These are phyloP conservation scores for Tyto alba DNA, from an alignment of 2,113 vertebrate species.

Conservation along the genomic window DNA sequence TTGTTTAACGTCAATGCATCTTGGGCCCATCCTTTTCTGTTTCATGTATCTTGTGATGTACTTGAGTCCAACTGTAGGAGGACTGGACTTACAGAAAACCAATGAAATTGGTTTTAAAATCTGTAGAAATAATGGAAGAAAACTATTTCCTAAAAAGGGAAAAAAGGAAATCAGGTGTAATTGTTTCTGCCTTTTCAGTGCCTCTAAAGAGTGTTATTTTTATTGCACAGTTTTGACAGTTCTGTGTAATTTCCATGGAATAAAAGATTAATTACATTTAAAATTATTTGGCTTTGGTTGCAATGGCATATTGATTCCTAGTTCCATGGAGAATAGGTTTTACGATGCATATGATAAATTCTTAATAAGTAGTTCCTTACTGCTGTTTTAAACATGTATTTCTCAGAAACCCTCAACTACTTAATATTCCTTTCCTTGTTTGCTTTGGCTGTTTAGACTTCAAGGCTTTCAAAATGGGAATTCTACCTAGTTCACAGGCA, in stretches of 20 bases:
- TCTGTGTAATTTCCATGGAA: not conserved
- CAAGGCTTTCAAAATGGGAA: not conserved
- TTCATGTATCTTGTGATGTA: not conserved
- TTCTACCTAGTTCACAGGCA: not conserved
- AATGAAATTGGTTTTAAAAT: not conserved
- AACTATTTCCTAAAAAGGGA: not conserved
- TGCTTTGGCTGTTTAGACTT: not conserved
- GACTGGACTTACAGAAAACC: not conserved
- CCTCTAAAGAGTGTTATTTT: not conserved
- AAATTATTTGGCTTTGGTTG: not conserved
- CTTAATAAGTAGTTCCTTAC: not conserved
- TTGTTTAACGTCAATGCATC: not conserved
- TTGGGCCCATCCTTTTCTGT: not conserved
- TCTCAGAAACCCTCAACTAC: not conserved
- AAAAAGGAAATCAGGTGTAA: not conserved
- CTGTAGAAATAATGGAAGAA: not conserved
- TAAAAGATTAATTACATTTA: not conserved
- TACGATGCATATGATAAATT: not conserved
- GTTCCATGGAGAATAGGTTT: not conserved
- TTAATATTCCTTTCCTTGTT: not conserved
- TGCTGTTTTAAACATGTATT: not conserved
- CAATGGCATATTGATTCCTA: not conserved
- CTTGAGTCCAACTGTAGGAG: not conserved
- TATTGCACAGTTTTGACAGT: not conserved
- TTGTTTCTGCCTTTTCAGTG: not conserved